phyloP scores from a whole-genome alignment of 2,888 invertebrate species.

The Philhelius pedissequus region DNA sequence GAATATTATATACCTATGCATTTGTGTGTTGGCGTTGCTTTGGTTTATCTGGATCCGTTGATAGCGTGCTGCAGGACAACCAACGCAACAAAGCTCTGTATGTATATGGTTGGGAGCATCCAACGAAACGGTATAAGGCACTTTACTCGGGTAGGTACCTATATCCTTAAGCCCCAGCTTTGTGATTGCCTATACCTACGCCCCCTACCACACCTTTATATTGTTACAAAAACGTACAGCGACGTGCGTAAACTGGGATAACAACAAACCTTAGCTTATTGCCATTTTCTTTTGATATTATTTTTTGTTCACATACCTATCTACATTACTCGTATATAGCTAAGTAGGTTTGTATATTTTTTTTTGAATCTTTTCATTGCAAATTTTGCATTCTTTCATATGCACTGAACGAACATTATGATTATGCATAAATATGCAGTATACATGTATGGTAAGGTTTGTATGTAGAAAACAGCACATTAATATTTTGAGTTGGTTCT shows the following conservation, averaged over 20 bases:
- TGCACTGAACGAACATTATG: too few species aligned
- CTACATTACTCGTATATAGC: too few species aligned
- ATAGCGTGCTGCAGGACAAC: not conserved
- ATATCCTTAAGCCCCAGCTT: conserved; percentile 6
- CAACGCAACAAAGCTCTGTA: not conserved
- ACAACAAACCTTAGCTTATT: conserved; percentile 18
- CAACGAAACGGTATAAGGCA: not conserved
- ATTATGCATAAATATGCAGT: too few species aligned
- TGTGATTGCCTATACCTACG: conserved; percentile 34
- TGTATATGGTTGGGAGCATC: not conserved
- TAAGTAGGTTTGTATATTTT: too few species aligned
- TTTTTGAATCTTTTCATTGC: conserved; percentile 17
- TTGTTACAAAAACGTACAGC: not conserved
- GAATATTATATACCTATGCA: too few species aligned
- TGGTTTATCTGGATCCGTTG: conserved; percentile 19
- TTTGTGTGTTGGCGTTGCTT: conserved; percentile 35
- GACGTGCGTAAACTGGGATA: conserved; percentile 32
- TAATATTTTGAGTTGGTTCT: not conserved
- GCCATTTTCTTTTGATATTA: not conserved
- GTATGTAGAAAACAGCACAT: too few species aligned
- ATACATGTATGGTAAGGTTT: too few species aligned
- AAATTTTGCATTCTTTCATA: conserved; percentile 38
- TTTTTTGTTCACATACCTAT: not conserved
- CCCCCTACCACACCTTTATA: not conserved
- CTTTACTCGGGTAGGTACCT: too few species aligned